These are phyloP conservation scores for Styela plicata DNA, from an alignment of 23 tunicate species.

Conservation along the genomic window DNA sequence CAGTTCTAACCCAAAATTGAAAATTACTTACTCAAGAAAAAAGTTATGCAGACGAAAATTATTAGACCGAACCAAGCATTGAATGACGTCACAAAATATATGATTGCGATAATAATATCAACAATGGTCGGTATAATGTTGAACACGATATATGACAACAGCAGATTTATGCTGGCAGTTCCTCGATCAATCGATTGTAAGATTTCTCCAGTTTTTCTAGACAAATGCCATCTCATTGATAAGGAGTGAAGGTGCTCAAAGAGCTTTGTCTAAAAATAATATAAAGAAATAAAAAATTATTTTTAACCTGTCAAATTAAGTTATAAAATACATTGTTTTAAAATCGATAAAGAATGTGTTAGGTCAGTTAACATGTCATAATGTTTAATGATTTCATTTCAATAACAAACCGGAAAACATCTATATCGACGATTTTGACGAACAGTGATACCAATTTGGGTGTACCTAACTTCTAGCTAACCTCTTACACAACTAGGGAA, in stretches of 20 bases:
- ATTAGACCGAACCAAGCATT: slow-evolving; percentile 93
- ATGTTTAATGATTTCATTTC: too few relatives aligned
- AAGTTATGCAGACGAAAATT: slow-evolving; percentile 60
- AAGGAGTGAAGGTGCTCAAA: slow-evolving; percentile 79
- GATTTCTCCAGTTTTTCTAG: slow-evolving; percentile 95
- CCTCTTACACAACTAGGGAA: too few relatives aligned
- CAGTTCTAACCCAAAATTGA: too few relatives aligned
- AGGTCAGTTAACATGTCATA: too few relatives aligned
- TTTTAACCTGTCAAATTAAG: too few relatives aligned
- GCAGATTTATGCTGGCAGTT: slow-evolving; percentile 79
- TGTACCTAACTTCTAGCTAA: too few relatives aligned
- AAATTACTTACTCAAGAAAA: slow-evolving; percentile 80
- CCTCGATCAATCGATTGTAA: slow-evolving; percentile 95
- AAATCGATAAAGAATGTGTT: too few relatives aligned
- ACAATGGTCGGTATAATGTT: slow-evolving; percentile 83
- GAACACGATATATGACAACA: slow-evolving; percentile 82
- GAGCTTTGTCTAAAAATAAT: not conserved
- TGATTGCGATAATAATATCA: slow-evolving; percentile 88
- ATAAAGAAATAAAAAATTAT: too few relatives aligned
- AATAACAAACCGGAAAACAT: too few relatives aligned
- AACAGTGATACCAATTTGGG: too few relatives aligned
- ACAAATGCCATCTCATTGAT: slow-evolving; percentile 93
- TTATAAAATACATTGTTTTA: too few relatives aligned
- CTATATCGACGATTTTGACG: too few relatives aligned
- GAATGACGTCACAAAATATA: slow-evolving; percentile 79